phyloP scores from a whole-genome alignment of 2,888 invertebrate species.

The Drosophila paucipuncta region DNA sequence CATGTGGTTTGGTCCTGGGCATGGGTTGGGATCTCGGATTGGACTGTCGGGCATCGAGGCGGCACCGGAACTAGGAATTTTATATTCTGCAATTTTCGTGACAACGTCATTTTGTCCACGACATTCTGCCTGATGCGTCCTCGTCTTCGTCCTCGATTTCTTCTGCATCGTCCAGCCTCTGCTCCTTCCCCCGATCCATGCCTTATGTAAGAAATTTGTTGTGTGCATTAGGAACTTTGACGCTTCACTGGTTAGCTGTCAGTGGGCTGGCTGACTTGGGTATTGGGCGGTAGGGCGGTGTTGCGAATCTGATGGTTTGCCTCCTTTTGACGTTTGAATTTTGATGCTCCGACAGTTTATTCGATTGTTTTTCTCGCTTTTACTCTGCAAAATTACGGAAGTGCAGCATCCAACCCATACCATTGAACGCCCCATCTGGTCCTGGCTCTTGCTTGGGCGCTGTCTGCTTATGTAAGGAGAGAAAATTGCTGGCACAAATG shows the following conservation, averaged over 20 bases:
- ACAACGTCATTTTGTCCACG: constrained; percentile 84
- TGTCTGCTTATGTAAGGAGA: constrained; percentile 67
- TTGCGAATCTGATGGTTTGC: constrained; percentile 33
- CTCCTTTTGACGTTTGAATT: constrained; percentile 81
- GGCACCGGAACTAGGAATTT: constrained; percentile 79
- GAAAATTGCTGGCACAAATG: constrained; percentile 80
- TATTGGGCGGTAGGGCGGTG: constrained; percentile 27
- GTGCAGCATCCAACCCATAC: constrained; percentile 61
- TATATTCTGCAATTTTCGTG: constrained; percentile 83
- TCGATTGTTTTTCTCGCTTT: constrained; percentile 82
- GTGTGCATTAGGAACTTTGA: constrained; percentile 84
- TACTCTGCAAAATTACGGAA: constrained; percentile 77
- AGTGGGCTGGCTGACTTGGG: constrained; percentile 56
- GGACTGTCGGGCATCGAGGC: constrained; percentile 39
- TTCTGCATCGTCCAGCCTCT: constrained; percentile 48
- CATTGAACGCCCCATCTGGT: constrained; percentile 37
- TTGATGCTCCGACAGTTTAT: constrained; percentile 82
- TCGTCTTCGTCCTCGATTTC: constrained; percentile 46
- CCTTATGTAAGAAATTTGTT: constrained; percentile 79
- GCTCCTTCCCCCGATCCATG: not conserved
- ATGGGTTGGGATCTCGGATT: constrained; percentile 23
- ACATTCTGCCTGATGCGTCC: constrained; percentile 80
- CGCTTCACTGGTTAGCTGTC: constrained; percentile 83
- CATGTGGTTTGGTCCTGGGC: constrained; percentile 64
- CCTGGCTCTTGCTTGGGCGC: constrained; percentile 2